phyloP scores from a whole-genome alignment of 2,797 vertebrate genomes.

The Mormyrus proboscirostris region DNA sequence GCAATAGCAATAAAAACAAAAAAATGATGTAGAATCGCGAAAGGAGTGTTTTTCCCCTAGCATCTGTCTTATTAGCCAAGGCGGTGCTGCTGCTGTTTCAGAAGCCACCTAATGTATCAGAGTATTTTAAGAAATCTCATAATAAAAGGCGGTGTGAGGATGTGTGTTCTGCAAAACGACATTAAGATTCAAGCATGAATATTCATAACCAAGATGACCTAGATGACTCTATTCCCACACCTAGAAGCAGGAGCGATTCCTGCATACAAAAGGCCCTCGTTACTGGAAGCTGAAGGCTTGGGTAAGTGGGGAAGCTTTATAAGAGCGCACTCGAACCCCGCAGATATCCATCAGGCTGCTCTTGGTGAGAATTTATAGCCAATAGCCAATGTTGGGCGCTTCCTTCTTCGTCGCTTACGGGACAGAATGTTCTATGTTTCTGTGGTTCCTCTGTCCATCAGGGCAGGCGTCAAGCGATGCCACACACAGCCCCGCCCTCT shows the following conservation, averaged over 20 bases:
- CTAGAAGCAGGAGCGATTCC: neutral
- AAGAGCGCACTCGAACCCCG: neutral
- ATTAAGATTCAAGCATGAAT: slow-evolving; percentile 13
- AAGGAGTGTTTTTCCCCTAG: neutral
- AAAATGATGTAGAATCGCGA: neutral
- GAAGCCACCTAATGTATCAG: neutral
- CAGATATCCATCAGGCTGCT: neutral
- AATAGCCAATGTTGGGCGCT: neutral
- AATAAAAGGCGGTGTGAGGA: neutral
- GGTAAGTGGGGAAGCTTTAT: neutral
- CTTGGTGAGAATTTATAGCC: neutral
- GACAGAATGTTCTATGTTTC: neutral
- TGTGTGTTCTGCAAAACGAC: neutral
- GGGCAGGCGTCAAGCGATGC: neutral
- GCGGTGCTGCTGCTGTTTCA: neutral
- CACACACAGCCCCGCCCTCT: neutral
- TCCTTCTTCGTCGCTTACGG: neutral
- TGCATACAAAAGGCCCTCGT: neutral
- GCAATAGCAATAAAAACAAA: neutral
- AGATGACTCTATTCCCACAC: neutral
- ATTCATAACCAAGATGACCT: slow-evolving; percentile 12
- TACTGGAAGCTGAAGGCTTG: neutral
- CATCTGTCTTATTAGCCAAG: neutral
- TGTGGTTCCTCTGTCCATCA: neutral
- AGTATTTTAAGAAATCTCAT: neutral